Evolutionary conservation across 2,888 invertebrate species (phyloP).

Genomic region (Abscondita cerata): DNA sequence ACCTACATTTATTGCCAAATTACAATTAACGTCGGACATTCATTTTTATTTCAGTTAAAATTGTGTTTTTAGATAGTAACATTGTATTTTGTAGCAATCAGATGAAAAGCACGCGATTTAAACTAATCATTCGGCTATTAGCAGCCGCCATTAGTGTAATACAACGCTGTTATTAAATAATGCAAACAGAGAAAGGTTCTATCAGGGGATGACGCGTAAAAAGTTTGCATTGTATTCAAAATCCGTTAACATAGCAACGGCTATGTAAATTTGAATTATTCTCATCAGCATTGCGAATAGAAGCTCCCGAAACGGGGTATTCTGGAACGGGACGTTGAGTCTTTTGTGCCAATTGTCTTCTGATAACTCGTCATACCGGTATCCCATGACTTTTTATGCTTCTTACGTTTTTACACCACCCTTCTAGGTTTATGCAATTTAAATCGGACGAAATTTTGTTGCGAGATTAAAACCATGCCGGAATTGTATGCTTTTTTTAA

Average conservation of each 20-base stretch:
- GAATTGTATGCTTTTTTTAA: constrained; percentile 12
- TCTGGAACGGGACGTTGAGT: constrained; percentile 40
- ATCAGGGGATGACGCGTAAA: constrained; percentile 28
- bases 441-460: constrained; percentile 14
- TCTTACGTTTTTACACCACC: constrained; percentile 16
- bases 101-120: constrained; percentile 38
- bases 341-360: constrained; percentile 40
- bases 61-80: constrained; percentile 25
- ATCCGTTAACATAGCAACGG: constrained; percentile 42
- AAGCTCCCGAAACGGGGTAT: constrained; percentile 30
- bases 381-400: constrained; percentile 36
- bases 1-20: constrained; percentile 10
- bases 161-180: constrained; percentile 37
- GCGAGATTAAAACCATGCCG: constrained; percentile 9
- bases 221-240: constrained; percentile 41
- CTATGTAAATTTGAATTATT: constrained; percentile 36
- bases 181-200: constrained; percentile 29
- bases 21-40: constrained; percentile 6
- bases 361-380: constrained; percentile 41
- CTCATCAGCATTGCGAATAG: constrained; percentile 36
- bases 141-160: constrained; percentile 37
- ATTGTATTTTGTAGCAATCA: constrained; percentile 30
- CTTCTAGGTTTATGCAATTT: constrained; percentile 29
- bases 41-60: constrained; percentile 17
- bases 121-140: constrained; percentile 37